These are phyloP conservation scores for Sternarchorhynchus goeldii DNA, from an alignment of 2,797 vertebrate genomes.

Conservation along the genomic window DNA sequence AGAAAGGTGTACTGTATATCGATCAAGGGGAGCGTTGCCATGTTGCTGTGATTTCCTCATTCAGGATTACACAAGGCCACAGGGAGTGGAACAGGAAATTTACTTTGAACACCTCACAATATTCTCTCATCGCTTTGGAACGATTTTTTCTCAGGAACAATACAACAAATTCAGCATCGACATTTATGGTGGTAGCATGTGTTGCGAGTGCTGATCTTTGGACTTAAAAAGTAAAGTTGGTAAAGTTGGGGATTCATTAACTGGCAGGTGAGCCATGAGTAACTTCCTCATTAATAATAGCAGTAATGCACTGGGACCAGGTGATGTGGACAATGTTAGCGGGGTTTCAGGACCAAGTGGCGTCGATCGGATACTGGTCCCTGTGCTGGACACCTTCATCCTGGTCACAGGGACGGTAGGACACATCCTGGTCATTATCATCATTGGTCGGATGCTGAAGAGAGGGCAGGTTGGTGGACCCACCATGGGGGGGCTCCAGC, in stretches of 20 bases:
- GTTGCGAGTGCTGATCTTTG: too few species aligned
- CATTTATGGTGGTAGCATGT: background rate
- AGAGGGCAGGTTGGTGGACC: background rate
- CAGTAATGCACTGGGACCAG: background rate
- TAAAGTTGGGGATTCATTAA: background rate
- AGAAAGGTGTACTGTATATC: conserved; percentile 28
- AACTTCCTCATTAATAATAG: background rate
- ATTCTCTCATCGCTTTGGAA: background rate
- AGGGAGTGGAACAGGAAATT: too few species aligned
- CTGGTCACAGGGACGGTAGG: conserved; percentile 69
- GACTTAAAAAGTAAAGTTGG: background rate
- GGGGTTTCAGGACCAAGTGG: conserved; percentile 16
- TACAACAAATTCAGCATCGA: too few species aligned
- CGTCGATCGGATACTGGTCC: conserved; percentile 71
- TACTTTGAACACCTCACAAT: background rate
- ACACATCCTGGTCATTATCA: conserved; percentile 72
- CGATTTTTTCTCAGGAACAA: background rate
- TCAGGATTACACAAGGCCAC: conserved; percentile 1
- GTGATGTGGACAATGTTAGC: conserved; percentile 9
- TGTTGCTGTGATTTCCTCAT: conserved; percentile 33
- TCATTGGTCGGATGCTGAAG: conserved; percentile 64
- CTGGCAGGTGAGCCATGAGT: background rate
- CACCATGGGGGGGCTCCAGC: background rate
- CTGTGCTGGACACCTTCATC: conserved; percentile 72
- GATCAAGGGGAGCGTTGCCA: background rate